Conservation (phyloP, 2,888 invertebrate genomes). For the Eristalis tenax region DNA sequence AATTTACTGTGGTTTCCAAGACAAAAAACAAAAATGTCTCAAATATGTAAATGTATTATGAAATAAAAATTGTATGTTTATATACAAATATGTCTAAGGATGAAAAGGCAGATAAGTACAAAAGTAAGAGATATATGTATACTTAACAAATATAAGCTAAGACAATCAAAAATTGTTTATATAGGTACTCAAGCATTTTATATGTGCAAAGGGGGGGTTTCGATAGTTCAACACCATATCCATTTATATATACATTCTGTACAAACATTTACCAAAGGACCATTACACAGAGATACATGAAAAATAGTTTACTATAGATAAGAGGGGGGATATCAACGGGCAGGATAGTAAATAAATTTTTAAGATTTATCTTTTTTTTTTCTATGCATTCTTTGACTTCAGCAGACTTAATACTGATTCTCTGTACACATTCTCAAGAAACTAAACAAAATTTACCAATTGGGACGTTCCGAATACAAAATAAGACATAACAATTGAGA, state of each 20-base stretch:
- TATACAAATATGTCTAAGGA: not conserved
- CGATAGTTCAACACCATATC: constrained; percentile 58
- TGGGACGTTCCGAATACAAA: constrained; percentile 4
- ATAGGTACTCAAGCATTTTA: constrained; percentile 44
- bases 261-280: constrained; percentile 67
- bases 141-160: constrained; percentile 43
- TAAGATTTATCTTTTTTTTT: not conserved
- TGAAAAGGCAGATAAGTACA: not conserved
- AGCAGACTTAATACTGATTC: constrained; percentile 71
- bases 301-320: constrained; percentile 29
- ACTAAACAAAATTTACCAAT: constrained; percentile 50
- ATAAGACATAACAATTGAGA: constrained; percentile 31
- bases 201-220: constrained; percentile 57
- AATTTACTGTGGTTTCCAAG: constrained; percentile 24
- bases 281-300: constrained; percentile 60
- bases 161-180: constrained; percentile 29
- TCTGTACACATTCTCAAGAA: constrained; percentile 63
- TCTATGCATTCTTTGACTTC: constrained; percentile 64
- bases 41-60: not conserved
- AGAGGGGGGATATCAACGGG: constrained; percentile 61
- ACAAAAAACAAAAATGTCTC: not conserved
- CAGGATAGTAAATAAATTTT: constrained; percentile 38
- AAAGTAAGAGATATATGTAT: constrained; percentile 14
- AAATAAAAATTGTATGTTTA: not conserved
- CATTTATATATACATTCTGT: constrained; percentile 59